Conservation (phyloP, 1,140 invertebrate genomes). For the Lanistes nyassanus region DNA sequence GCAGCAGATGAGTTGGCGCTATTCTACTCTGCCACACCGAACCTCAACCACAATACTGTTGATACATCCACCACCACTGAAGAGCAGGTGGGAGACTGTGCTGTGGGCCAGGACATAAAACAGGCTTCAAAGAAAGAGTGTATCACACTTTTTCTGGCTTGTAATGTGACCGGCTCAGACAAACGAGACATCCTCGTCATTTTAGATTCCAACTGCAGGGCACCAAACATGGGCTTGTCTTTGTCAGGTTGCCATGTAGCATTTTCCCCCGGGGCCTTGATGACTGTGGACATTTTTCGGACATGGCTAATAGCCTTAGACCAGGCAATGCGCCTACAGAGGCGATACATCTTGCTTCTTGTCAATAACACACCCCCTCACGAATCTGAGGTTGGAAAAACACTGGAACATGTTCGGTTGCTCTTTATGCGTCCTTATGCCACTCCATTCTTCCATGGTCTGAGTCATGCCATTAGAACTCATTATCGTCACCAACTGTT, state of each 20-base stretch:
- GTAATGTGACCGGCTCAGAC: slow-evolving; percentile 19
- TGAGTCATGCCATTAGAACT: slow-evolving; percentile 5
- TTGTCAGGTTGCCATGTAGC: slow-evolving; percentile 9
- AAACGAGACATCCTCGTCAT: slow-evolving; percentile 8
- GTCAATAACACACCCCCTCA: slow-evolving; percentile 14
- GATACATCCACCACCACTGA: neutral
- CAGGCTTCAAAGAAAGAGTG: neutral
- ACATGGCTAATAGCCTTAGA: slow-evolving; percentile 14
- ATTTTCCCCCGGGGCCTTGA: slow-evolving; percentile 10
- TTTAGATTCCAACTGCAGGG: neutral
- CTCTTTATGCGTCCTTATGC: slow-evolving; percentile 20
- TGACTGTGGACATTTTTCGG: slow-evolving; percentile 14
- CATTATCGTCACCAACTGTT: slow-evolving; percentile 23
- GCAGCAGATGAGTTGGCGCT: slow-evolving; percentile 17
- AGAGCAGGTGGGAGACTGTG: neutral
- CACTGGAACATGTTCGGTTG: slow-evolving; percentile 20
- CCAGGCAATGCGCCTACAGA: slow-evolving; percentile 17
- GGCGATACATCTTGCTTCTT: slow-evolving; percentile 19
- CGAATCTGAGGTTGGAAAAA: slow-evolving; percentile 5
- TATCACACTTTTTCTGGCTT: slow-evolving; percentile 16
- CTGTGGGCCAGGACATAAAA: neutral
- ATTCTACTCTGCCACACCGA: slow-evolving; percentile 16
- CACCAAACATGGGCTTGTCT: neutral
- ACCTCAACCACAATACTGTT: neutral
- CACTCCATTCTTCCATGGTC: slow-evolving; percentile 21